Evolutionary conservation across 23 tunicate species (phyloP).

Genomic region (Corella eumyota): DNA sequence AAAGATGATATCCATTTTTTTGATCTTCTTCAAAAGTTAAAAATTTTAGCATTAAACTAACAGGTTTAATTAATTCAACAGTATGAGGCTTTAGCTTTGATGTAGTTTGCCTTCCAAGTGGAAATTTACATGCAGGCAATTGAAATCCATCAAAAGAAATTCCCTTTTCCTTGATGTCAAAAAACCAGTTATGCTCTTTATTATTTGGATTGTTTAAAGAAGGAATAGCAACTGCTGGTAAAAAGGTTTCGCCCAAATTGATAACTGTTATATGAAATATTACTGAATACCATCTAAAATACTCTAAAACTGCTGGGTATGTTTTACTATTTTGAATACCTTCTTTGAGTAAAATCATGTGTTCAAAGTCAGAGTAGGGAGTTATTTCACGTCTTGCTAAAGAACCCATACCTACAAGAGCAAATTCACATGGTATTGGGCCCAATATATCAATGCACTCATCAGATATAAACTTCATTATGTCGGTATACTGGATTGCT

Average conservation of each 20-base stretch:
- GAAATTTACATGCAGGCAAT: conserved; percentile 14
- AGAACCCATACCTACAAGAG: conserved; percentile 24
- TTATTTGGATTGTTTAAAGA: no score
- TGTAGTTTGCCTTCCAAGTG: conserved; percentile 18
- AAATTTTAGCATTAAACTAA: conserved; percentile 10
- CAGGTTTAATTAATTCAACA: conserved; percentile 28
- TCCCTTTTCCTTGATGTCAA: conserved; percentile 9
- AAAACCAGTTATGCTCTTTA: conserved; percentile 24
- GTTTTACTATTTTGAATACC: neutral
- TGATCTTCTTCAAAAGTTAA: conserved; percentile 1
- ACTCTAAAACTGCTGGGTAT: conserved; percentile 1
- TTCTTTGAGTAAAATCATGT: conserved; percentile 14
- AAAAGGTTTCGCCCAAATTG: conserved; percentile 17
- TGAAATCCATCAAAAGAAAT: conserved; percentile 17
- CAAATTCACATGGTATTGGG: conserved; percentile 9
- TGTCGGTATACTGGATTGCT: no score
- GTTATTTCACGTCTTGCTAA: conserved; percentile 19
- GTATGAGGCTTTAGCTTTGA: neutral
- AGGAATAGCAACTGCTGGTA: no score
- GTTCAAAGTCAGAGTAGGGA: conserved; percentile 27
- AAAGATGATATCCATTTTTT: conserved; percentile 26
- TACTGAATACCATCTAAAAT: conserved; percentile 23
- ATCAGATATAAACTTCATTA: no score
- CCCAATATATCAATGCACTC: no score
- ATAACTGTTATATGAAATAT: conserved; percentile 14